A percentile compares a stretch with the other conserved stretches of the same genome.
These are phyloP conservation scores for Anser cygnoides DNA, from an alignment of 2,113 vertebrate genomes.

Conservation along the genomic window DNA sequence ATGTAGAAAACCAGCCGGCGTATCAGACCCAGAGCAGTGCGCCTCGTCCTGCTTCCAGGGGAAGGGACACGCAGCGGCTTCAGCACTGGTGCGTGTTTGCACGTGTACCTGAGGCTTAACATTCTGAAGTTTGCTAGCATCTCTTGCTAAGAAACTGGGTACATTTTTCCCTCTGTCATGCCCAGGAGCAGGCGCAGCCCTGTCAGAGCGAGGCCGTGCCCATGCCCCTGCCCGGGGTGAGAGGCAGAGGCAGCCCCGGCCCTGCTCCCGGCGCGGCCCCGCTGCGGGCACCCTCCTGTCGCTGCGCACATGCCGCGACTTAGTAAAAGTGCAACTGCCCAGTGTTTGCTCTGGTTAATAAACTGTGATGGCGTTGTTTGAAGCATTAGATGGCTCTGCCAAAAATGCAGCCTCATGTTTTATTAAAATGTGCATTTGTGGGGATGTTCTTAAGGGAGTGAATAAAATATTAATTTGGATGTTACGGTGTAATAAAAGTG, in stretches of 20 bases:
- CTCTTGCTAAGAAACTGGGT: background rate
- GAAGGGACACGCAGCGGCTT: background rate
- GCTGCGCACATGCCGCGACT: accelerated
- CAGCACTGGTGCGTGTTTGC: accelerated
- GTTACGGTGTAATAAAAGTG: background rate
- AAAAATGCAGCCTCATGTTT: conserved; percentile 23
- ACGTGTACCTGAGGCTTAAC: accelerated
- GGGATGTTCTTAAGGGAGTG: background rate
- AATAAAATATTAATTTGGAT: conserved; percentile 37
- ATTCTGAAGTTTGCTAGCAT: background rate
- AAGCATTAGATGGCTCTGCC: background rate
- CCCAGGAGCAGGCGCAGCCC: accelerated
- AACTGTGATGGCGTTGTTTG: background rate
- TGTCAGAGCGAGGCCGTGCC: background rate
- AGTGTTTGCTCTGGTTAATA: too few species aligned
- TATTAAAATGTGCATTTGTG: conserved; percentile 30
- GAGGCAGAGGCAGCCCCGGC: background rate
- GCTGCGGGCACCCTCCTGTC: background rate
- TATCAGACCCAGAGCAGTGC: background rate
- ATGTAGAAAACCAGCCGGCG: accelerated
- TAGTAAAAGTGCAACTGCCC: background rate
- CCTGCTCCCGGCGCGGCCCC: too few species aligned
- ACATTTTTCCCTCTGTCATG: accelerated
- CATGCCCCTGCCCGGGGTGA: too few species aligned
- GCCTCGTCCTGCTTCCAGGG: accelerated